Percentiles rank a stretch among this genome's conserved stretches.
phyloP scores from a whole-genome alignment of 2,888 invertebrate species.

The Calliopum simillimum region DNA sequence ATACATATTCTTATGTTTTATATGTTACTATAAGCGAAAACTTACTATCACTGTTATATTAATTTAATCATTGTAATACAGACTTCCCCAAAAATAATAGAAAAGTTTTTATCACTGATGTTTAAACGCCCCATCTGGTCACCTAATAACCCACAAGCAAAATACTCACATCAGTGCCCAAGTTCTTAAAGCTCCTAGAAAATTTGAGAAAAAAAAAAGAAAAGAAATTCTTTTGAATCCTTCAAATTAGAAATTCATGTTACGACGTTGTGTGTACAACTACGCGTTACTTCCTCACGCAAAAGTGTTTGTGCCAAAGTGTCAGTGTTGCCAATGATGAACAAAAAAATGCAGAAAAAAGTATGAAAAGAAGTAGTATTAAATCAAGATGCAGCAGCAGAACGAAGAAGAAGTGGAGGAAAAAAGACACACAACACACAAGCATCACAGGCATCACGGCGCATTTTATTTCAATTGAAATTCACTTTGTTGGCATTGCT shows the following conservation, averaged over 20 bases:
- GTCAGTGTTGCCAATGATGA: constrained; percentile 16
- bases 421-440: not conserved
- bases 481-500: constrained; percentile 30
- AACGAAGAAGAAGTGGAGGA: not conserved
- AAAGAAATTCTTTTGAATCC: not conserved
- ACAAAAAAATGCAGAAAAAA: not conserved
- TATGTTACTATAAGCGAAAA: too few species aligned
- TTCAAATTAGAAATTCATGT: constrained; percentile 31
- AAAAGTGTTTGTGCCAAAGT: constrained; percentile 11
- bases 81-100: too few species aligned
- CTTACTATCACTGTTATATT: too few species aligned
- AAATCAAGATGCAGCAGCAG: not conserved
- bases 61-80: too few species aligned
- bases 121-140: too few species aligned
- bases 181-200: not conserved
- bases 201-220: constrained; percentile 1
- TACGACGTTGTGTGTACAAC: constrained; percentile 17
- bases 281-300: not conserved
- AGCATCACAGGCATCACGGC: not conserved
- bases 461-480: constrained; percentile 35
- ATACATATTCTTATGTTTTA: too few species aligned
- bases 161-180: not conserved
- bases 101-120: too few species aligned
- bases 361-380: not conserved
- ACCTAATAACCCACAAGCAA: too few species aligned